A percentile compares a stretch with the other conserved stretches of the same genome.
These are phyloP conservation scores for Chaenodraco wilsoni DNA, from an alignment of 2,797 vertebrate genomes.

Conservation along the genomic window DNA sequence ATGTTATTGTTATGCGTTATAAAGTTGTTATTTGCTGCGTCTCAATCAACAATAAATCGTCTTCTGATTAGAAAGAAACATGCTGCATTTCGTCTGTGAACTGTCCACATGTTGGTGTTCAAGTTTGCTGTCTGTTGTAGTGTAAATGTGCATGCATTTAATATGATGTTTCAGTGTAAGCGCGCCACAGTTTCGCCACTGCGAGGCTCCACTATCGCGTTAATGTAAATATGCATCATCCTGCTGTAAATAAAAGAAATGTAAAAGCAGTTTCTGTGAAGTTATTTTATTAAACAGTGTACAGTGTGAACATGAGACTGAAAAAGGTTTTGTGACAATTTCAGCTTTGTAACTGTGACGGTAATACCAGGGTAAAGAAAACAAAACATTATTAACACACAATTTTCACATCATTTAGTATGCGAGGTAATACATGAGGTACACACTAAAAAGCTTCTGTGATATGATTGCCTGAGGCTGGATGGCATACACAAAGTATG, in stretches of 20 bases:
- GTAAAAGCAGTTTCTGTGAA: conserved; percentile 19
- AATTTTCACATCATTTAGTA: conserved; percentile 25
- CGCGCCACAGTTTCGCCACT: too few species aligned
- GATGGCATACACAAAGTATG: conserved; percentile 33
- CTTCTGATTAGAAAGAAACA: too few species aligned
- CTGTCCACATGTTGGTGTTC: too few species aligned
- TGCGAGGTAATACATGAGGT: conserved; percentile 51
- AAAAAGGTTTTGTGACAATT: conserved; percentile 30
- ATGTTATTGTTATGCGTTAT: too few species aligned
- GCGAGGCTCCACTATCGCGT: not conserved
- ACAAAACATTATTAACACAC: not conserved
- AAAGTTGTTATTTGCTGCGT: too few species aligned
- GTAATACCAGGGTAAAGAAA: conserved; percentile 27
- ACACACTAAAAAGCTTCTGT: conserved; percentile 34
- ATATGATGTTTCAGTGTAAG: too few species aligned
- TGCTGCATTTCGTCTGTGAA: too few species aligned
- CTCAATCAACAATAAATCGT: too few species aligned
- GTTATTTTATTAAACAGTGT: conserved; percentile 67
- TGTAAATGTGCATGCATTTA: too few species aligned
- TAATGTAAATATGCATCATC: conserved; percentile 55
- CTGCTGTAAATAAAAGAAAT: conserved; percentile 66
- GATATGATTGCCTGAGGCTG: conserved; percentile 43
- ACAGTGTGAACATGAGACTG: conserved; percentile 44
- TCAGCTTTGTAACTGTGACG: conserved; percentile 1
- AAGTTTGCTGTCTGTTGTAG: too few species aligned